Evolutionary conservation across 2,113 vertebrate genomes (phyloP).

Genomic region (Colistium nudipinnis): DNA sequence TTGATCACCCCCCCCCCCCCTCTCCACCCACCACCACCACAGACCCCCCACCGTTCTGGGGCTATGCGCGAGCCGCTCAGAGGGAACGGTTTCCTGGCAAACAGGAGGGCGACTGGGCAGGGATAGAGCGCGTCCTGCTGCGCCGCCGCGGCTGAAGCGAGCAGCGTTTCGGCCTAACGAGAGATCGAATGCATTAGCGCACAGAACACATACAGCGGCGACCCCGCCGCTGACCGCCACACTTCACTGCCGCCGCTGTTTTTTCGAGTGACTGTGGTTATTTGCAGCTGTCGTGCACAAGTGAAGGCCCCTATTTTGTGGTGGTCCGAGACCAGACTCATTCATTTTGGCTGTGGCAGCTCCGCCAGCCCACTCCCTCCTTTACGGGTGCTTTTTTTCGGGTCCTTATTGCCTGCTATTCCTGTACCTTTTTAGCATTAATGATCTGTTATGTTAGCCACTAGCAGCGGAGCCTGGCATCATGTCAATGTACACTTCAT

Average conservation of each 20-base stretch:
- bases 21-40: background rate
- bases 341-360: constrained; percentile 42
- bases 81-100: constrained; percentile 67
- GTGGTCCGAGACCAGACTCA: constrained; percentile 35
- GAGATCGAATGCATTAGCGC: constrained; percentile 56
- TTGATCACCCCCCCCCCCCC: constrained; percentile 38
- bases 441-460: constrained; percentile 49
- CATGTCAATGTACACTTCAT: constrained; percentile 10
- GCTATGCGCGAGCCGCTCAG: constrained; percentile 41
- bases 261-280: constrained; percentile 34
- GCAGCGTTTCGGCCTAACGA: constrained; percentile 26
- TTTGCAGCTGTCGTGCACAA: constrained; percentile 60
- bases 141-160: constrained; percentile 25
- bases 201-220: constrained; percentile 34
- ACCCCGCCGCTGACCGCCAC: constrained; percentile 27
- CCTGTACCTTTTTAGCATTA: constrained; percentile 47
- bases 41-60: background rate
- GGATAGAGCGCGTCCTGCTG: constrained; percentile 54
- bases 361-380: background rate
- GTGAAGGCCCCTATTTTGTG: constrained; percentile 44
- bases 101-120: constrained; percentile 19
- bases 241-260: constrained; percentile 38
- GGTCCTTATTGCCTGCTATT: constrained; percentile 37
- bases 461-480: background rate
- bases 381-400: constrained; percentile 32